Evolutionary conservation across 2,888 invertebrate species (phyloP).

Genomic region (Agrotis clavis): DNA sequence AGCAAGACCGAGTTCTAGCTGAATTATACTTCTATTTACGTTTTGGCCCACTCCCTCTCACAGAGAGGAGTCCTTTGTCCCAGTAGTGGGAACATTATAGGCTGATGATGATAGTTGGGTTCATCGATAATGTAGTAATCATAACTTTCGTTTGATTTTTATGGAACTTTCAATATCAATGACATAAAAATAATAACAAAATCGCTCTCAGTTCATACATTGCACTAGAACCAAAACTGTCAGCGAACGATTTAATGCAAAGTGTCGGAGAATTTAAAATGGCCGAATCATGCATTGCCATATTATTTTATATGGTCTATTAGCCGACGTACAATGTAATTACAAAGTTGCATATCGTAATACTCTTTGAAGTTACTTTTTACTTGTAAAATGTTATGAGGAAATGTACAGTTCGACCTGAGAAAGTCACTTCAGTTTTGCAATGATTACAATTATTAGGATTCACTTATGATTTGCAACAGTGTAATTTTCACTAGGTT

Average conservation of each 20-base stretch:
- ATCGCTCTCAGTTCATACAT: conserved; percentile 13
- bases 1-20: not conserved
- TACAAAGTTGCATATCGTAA: conserved; percentile 5
- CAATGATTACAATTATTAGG: not conserved
- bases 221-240: conserved; percentile 57
- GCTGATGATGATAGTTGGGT: too few species aligned
- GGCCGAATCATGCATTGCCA: conserved; percentile 60
- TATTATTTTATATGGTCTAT: conserved; percentile 56
- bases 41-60: too few species aligned
- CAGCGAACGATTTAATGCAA: conserved; percentile 69
- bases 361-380: not conserved
- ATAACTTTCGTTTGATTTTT: too few species aligned
- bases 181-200: not conserved
- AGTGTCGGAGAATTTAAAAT: conserved; percentile 69
- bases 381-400: not conserved
- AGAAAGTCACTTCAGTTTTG: not conserved
- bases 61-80: too few species aligned
- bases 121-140: not conserved
- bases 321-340: conserved; percentile 19
- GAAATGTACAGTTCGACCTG: not conserved
- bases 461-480: not conserved
- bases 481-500: not conserved
- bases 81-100: too few species aligned
- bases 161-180: not conserved
- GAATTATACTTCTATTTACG: too few species aligned